Evolutionary conservation across 2,888 invertebrate species (phyloP).

Genomic region (Trachelus troglodyta): DNA sequence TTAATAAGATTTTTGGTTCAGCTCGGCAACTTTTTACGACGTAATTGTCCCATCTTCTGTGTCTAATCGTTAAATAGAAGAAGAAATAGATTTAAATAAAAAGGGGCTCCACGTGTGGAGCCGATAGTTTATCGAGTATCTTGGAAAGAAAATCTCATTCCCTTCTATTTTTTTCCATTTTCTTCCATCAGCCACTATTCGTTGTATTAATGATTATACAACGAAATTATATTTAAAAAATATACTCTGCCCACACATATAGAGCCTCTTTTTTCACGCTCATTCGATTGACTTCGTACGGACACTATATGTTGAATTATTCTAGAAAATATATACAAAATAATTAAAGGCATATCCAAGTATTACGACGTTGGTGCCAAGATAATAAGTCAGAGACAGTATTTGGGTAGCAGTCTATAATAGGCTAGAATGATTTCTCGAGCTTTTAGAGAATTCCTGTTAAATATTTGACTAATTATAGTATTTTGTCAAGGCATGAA

Average conservation of each 20-base stretch:
- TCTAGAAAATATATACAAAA: background rate
- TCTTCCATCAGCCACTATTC: background rate
- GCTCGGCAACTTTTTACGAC: background rate
- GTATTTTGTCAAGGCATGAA: background rate
- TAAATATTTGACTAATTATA: constrained; percentile 9
- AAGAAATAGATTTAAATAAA: background rate
- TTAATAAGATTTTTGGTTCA: background rate
- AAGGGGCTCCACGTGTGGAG: background rate
- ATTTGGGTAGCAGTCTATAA: background rate
- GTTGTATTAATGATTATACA: background rate
- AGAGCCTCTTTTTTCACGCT: background rate
- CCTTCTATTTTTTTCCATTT: background rate
- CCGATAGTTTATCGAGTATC: background rate
- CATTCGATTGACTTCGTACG: background rate
- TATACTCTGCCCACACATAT: background rate
- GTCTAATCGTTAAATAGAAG: background rate
- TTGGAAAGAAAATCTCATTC: background rate
- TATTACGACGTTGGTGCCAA: background rate
- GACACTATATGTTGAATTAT: background rate
- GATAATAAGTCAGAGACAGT: background rate
- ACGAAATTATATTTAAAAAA: background rate
- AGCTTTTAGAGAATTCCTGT: constrained; percentile 34
- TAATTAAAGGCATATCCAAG: background rate
- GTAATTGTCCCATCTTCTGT: background rate
- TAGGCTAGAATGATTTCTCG: constrained; percentile 15